Percentiles rank a stretch among this genome's conserved stretches.
phyloP scores from a whole-genome alignment of 2,113 vertebrate genomes.

The Halichoerus grypus region DNA sequence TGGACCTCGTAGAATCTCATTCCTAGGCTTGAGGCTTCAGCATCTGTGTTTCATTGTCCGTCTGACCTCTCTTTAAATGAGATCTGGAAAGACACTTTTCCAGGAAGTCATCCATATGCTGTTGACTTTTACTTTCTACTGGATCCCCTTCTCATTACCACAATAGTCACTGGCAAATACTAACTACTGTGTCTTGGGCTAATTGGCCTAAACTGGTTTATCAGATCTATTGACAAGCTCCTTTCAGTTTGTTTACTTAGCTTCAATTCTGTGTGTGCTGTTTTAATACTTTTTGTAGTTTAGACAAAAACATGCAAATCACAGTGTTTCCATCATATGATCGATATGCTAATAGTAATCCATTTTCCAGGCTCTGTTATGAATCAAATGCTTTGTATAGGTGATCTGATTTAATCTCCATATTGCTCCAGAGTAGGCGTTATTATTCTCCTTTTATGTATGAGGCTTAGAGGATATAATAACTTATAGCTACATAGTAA shows the following conservation, averaged over 20 bases:
- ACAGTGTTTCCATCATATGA: background rate
- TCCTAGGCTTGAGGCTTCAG: background rate
- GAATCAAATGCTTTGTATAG: background rate
- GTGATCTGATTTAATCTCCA: background rate
- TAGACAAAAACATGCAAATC: background rate
- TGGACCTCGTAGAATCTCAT: background rate
- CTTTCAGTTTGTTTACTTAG: slow-evolving; percentile 47
- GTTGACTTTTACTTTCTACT: background rate
- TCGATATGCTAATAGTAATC: background rate
- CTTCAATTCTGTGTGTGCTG: background rate
- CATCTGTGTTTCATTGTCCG: background rate
- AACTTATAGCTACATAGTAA: background rate
- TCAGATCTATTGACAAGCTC: slow-evolving; percentile 39
- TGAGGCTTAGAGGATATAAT: background rate
- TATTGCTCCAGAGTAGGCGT: slow-evolving; percentile 39
- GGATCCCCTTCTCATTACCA: background rate
- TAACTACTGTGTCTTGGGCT: background rate
- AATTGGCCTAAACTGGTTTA: slow-evolving; percentile 10
- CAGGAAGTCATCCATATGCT: background rate
- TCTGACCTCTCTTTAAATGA: background rate
- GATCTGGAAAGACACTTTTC: background rate
- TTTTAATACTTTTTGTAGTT: background rate
- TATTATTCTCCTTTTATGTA: slow-evolving; percentile 13
- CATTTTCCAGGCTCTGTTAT: background rate
- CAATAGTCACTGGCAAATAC: background rate